Base-by-base conservation (phyloP, 2,113 vertebrate genomes). In the Aptenodytes forsteri region DNA sequence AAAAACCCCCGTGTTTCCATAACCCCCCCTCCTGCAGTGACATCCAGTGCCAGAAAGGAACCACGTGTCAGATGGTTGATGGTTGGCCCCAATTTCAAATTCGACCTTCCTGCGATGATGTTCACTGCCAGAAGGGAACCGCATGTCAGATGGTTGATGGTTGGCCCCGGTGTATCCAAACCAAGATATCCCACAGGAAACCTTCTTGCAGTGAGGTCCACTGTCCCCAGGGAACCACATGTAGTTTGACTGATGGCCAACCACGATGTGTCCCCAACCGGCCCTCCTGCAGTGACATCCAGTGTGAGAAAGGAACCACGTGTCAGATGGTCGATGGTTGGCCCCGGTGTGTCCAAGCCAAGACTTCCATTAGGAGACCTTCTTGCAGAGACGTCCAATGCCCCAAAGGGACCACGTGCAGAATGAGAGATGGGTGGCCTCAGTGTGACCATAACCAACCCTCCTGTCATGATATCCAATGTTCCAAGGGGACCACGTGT, bases 61-160 rank as follows among this genome's bases (percentile, higher is more conserved):
- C 27, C 3, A 4, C 3, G 3, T 71, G 69, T 26, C 17, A 11
- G 17, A 27, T 36, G 67, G 13, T 8, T 0, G 3, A 50, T 1
- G 34, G 67, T 6, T 50, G 34, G 46, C 67, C 67, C 1, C 46
- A 36, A 36, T 36, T 36, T 36, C 36, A 36, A 36, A 36, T 36
- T 36, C 36, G 36, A 11, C 49, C 70, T 3, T 54, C 70, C 27
- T 72, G 70, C 49, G 2, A 10, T 3, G 70, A 54, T 3, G 1
- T 40, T 36, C 49, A 40, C 0, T 72, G 70, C 8, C 27, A 5
- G 4, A 22, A 72, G 10, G 20, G 50, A 4, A 32, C 27, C 3
- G 3, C 3, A 2, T 71, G 69, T 26, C 25, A 11, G 17, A 27
- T 36, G 67, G 18, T 11, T 0, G 3, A 50, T 2, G 34, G 67